Percentiles rank a stretch among this genome's conserved stretches.
Evolutionary conservation across 2,113 vertebrate species (phyloP).

Genomic region (Spilogale gracilis): DNA sequence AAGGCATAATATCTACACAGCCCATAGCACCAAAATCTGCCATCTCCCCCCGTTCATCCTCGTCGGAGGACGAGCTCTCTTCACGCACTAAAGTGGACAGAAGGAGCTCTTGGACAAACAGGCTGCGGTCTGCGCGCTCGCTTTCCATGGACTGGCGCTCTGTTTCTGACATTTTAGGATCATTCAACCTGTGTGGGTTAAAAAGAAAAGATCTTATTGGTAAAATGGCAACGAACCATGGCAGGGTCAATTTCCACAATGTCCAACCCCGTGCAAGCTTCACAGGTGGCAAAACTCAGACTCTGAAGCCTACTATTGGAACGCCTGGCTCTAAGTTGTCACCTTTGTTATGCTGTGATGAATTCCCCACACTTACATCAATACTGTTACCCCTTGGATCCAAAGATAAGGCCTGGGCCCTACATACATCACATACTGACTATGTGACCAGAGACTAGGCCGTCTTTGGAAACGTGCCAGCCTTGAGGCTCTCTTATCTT

Average conservation of each 20-base stretch:
- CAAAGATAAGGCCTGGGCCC: background rate
- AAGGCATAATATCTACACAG: conserved; percentile 99
- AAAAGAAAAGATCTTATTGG: conserved; percentile 61
- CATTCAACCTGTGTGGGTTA: conserved; percentile 93
- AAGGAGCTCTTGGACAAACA: conserved; percentile 99
- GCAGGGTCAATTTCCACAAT: background rate
- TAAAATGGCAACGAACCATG: background rate
- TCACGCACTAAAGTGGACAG: conserved; percentile 97
- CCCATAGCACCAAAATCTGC: conserved; percentile 99
- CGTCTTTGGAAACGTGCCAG: background rate
- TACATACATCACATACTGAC: accelerated
- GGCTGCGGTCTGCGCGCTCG: conserved; percentile 96
- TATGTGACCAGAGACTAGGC: background rate
- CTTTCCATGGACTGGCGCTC: conserved; percentile 97
- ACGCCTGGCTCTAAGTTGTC: background rate
- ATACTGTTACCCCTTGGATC: background rate
- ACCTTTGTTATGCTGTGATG: no score
- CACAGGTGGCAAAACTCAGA: background rate
- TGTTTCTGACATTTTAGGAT: conserved; percentile 97
- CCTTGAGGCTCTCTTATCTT: background rate
- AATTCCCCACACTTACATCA: background rate
- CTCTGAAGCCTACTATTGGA: background rate
- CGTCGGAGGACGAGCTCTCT: conserved; percentile 98
- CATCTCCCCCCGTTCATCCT: conserved; percentile 98
- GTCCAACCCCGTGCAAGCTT: background rate